phyloP scores from a whole-genome alignment of 2,888 invertebrate genomes.

The Tinea pellionella region DNA sequence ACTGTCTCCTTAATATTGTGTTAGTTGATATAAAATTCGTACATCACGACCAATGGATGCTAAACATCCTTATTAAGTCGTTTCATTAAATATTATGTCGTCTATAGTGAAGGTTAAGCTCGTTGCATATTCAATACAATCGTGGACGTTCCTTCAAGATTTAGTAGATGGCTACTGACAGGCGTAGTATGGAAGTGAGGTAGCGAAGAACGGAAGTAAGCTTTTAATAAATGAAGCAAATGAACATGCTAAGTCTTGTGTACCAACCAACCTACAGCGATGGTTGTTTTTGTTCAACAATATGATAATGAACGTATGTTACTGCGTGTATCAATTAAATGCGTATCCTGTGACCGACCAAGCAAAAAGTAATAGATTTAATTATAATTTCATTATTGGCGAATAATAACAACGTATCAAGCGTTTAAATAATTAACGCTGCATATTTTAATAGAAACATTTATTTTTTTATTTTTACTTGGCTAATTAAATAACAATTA shows the following conservation, averaged over 20 bases:
- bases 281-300: constrained; percentile 24
- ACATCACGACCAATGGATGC: background rate
- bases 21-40: no score
- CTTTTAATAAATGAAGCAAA: constrained; percentile 42
- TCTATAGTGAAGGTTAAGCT: background rate
- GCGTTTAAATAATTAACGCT: constrained; percentile 1
- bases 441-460: background rate
- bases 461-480: background rate
- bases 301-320: constrained; percentile 20
- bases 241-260: constrained; percentile 16
- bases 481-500: no score
- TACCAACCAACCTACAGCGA: constrained; percentile 35
- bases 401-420: background rate
- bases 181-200: constrained; percentile 17
- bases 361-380: constrained; percentile 6
- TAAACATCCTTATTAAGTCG: background rate
- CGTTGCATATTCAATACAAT: constrained; percentile 42
- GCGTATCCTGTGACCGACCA: background rate
- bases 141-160: constrained; percentile 29
- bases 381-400: background rate
- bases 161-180: constrained; percentile 32
- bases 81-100: background rate
- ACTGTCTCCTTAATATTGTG: no score
- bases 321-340: constrained; percentile 9
- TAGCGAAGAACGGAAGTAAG: constrained; percentile 41